These are phyloP conservation scores for Bimastos eiseni DNA, from an alignment of 2,888 invertebrate genomes.

Conservation along the genomic window DNA sequence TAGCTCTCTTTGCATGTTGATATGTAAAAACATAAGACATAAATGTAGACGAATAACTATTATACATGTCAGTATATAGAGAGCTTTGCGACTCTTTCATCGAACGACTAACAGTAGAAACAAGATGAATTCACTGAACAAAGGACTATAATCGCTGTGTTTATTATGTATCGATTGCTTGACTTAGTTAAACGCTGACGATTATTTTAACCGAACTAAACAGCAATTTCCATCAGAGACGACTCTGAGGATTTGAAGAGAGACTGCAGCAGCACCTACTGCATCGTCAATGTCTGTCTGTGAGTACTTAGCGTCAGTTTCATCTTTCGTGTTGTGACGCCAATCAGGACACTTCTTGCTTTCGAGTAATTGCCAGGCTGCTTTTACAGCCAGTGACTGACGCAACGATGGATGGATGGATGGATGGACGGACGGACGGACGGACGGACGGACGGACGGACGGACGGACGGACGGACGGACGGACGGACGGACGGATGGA, in stretches of 20 bases:
- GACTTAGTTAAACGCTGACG: not conserved
- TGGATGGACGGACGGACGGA: not conserved
- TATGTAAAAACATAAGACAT: not conserved
- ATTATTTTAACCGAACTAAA: not conserved
- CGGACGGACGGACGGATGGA: too few species aligned
- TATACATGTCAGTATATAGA: not conserved
- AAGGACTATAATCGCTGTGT: too few species aligned
- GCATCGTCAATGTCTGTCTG: too few species aligned
- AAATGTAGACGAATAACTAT: too few species aligned
- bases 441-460: too few species aligned
- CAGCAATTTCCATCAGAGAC: too few species aligned
- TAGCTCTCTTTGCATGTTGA: not conserved
- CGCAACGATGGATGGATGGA: not conserved
- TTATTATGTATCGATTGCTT: not conserved
- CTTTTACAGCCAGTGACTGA: not conserved
- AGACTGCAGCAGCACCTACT: too few species aligned
- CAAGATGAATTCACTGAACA: not conserved
- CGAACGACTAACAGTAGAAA: not conserved
- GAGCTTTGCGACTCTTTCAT: not conserved
- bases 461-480: too few species aligned
- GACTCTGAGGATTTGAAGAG: too few species aligned
- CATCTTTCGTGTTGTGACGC: not conserved
- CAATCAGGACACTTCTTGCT: not conserved
- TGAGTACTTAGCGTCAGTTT: not conserved
- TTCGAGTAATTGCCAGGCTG: not conserved